Evolutionary conservation across 2,888 invertebrate genomes (phyloP), one percentile per base, ranked within the genome.

Genomic region (Folsomia candida): DNA sequence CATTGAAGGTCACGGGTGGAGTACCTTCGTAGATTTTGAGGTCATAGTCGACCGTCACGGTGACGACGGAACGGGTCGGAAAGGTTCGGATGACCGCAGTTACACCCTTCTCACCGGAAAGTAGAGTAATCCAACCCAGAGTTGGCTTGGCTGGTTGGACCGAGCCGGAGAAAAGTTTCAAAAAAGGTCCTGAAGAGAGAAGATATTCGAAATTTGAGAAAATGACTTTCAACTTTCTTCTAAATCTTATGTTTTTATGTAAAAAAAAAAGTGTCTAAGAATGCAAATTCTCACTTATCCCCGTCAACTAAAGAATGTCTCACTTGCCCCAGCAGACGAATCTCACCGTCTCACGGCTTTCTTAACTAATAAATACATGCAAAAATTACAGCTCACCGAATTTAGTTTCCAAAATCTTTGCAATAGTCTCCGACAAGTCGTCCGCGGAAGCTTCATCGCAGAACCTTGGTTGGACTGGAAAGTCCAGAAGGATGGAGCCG

Each of bases 401-500:
- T 25, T 9, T 20, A 4, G 4, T 22, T 26, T 60, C n/a, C 24
- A 60, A 26, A 26, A 60, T 22, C 6, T 60, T 60, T 11, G 22
- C 6, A 60, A 70, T 67, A 60, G 37, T 62, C 14, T 27, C 27
- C 54, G 69, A 69, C 61, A 73, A 62, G 61, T 68, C 65, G 67
- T 69, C 54, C 63, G 65, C 51, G 1, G 67, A 63, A 14, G 25
- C 67, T 18, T 67, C 68, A 28, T 70, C 66, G 62, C 51, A 61
- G 70, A 14, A 66, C 59, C 60, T 51, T 25, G 70, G 68, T 26
- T 66, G 37, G 47, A 70, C 68, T 28, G 73, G 70, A 59, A 73
- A 73, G 67, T 73, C 73, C 18, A 70, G 67, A 27, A 73, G 67
- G 27, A 71, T 65, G 1, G 70, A 68, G 4, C 73, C 73, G 51